These are phyloP conservation scores for Sebastes matsubarae DNA, from an alignment of 2,797 vertebrate species.

Conservation along the genomic window DNA sequence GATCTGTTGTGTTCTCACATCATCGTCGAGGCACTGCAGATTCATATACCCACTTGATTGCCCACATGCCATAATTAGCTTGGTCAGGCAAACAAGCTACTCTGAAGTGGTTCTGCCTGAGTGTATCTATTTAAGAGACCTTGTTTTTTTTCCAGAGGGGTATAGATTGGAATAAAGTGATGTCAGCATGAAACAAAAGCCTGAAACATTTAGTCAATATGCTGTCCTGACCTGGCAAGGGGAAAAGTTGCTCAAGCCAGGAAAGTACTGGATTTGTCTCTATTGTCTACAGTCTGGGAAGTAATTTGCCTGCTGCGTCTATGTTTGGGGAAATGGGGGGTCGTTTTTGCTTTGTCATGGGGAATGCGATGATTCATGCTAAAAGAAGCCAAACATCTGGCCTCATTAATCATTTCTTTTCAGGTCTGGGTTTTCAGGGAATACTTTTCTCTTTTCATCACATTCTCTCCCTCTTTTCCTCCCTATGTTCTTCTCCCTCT, in stretches of 20 bases:
- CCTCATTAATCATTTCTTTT: conserved; percentile 75
- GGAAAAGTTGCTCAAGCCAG: conserved; percentile 40
- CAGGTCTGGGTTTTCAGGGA: conserved; percentile 61
- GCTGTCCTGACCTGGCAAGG: conserved; percentile 37
- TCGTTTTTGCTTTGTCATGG: conserved; percentile 66
- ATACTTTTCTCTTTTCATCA: conserved; percentile 54
- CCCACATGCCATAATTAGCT: conserved; percentile 65
- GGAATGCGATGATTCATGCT: conserved; percentile 69
- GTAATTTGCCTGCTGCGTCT: conserved; percentile 44
- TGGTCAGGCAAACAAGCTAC: conserved; percentile 40
- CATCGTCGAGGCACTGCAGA: conserved; percentile 27
- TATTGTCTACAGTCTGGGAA: conserved; percentile 42
- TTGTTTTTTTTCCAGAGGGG: conserved; percentile 2
- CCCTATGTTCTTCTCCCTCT: not conserved
- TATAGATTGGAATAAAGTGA: conserved; percentile 47
- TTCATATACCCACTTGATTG: conserved; percentile 58
- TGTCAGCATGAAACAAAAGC: conserved; percentile 50
- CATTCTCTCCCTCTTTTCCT: conserved; percentile 20
- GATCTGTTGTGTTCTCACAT: conserved; percentile 45
- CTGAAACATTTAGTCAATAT: conserved; percentile 53
- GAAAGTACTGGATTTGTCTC: conserved; percentile 40
- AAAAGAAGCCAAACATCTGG: conserved; percentile 76
- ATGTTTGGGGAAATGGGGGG: conserved; percentile 36
- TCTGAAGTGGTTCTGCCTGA: conserved; percentile 20
- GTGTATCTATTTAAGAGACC: conserved; percentile 47